phyloP scores from a whole-genome alignment of 1,140 invertebrate species.

The Triops cancriformis region DNA sequence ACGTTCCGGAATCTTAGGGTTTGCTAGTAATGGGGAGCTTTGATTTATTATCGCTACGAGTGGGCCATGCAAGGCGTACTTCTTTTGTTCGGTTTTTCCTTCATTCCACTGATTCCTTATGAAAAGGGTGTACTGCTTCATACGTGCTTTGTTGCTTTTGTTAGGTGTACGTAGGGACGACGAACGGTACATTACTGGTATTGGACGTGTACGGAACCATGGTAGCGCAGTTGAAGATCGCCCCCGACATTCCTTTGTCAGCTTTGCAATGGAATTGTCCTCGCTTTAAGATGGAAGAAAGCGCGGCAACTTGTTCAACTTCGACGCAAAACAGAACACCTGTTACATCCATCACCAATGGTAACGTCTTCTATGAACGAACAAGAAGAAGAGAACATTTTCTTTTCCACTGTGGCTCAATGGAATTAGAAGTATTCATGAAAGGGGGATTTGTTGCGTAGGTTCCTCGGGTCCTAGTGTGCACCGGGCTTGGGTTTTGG shows the following conservation, averaged over 20 bases:
- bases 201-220: slow-evolving; percentile 27
- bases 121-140: not conserved
- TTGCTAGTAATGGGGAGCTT: not conserved
- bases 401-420: too few relatives aligned
- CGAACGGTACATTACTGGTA: slow-evolving; percentile 37
- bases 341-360: not conserved
- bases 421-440: not conserved
- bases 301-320: not conserved
- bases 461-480: not conserved
- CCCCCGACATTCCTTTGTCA: slow-evolving; percentile 48
- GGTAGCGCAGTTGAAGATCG: slow-evolving; percentile 25
- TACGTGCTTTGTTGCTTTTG: not conserved
- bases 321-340: not conserved
- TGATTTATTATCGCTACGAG: not conserved
- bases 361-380: too few relatives aligned
- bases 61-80: not conserved
- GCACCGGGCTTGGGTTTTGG: slow-evolving; percentile 58
- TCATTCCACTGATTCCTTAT: not conserved
- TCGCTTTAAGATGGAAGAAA: slow-evolving; percentile 96
- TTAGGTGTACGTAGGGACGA: slow-evolving; percentile 88
- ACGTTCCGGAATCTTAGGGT: too few relatives aligned
- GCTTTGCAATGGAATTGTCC: slow-evolving; percentile 91
- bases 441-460: not conserved
- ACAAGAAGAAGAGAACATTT: too few relatives aligned
- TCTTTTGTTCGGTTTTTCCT: not conserved